Conservation (phyloP, 2,797 vertebrate genomes). For the Hydrocynus forskahlii region DNA sequence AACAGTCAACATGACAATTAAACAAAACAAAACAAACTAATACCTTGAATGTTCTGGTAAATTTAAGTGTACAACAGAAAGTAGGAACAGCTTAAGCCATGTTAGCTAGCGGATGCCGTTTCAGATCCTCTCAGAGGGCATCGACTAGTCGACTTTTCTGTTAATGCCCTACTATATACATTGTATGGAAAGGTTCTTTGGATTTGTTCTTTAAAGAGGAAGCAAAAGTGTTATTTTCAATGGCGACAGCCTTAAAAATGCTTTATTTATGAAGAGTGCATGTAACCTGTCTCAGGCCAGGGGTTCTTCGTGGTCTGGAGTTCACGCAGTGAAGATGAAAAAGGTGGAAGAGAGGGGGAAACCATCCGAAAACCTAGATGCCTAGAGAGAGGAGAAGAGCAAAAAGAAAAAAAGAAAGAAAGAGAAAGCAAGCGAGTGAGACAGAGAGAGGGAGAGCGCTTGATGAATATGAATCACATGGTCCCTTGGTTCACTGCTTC, state of each 20-base stretch:
- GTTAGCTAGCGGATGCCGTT: too few relatives aligned
- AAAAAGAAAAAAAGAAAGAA: conserved; percentile 9
- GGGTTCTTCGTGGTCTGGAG: neutral
- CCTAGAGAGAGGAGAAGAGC: too few relatives aligned
- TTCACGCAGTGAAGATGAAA: conserved; percentile 3
- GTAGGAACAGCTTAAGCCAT: too few relatives aligned
- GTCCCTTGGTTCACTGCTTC: neutral
- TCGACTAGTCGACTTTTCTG: too few relatives aligned
- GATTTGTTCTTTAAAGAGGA: neutral
- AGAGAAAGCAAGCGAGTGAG: conserved; percentile 16
- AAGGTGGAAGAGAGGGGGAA: neutral
- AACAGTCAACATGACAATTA: too few relatives aligned
- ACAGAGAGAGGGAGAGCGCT: conserved; percentile 8
- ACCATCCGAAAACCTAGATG: too few relatives aligned
- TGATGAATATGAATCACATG: conserved; percentile 37
- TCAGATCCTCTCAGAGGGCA: too few relatives aligned
- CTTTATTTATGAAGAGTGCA: neutral
- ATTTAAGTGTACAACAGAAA: too few relatives aligned
- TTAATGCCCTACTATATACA: too few relatives aligned
- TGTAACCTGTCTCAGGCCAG: neutral
- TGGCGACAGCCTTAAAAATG: neutral
- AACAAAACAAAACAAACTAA: too few relatives aligned
- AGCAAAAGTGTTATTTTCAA: neutral
- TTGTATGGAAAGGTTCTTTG: too few relatives aligned
- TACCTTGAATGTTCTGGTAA: too few relatives aligned